Evolutionary conservation across 2,888 invertebrate species (phyloP), one percentile per base, ranked within the genome.

Genomic region (Netelia inedita): DNA sequence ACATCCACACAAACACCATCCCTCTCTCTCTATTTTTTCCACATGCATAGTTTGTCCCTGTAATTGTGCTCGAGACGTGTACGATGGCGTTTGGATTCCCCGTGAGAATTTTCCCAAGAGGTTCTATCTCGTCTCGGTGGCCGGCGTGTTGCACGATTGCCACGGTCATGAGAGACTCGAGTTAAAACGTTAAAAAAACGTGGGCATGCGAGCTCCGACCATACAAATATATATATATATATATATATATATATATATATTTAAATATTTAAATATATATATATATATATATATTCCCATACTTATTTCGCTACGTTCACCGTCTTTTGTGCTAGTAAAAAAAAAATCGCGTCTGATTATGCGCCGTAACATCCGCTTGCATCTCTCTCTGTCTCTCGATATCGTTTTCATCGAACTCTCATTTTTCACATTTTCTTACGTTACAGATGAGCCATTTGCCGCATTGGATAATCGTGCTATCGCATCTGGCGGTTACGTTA

Each of bases 401-500:
- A 86, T 88, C 83, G 79, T 87, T 89, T 88, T 88, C 87, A 85
- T 87, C 68, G 28, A 43, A 84, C 85, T 87, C 80, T 87, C 73
- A 69, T 79, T 88, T 89, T 88, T 88, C 23, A 78, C 28, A 1
- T 86, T 81, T 80, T 50, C 75, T 46, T 68, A 66, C 65, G 79
- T 92, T 92, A n/a, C 90, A 93, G 93, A 93, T 93, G 93, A 91
- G 89, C 87, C 88, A 89, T 75, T 89, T 89, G 83, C 87, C 87
- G 78, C 79, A 85, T 73, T 90, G 90, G 90, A 83, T 88, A 71
- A 14, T 87, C 83, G 81, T 90, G 82, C 87, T 92, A 46, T 84
- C 91, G 83, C 85, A 92, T 83, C 84, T 87, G 35, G 76, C 86
- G 61, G 50, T 86, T 72, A 88, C 87, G n/a, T 65, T 88, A 65